These are phyloP conservation scores for Laspeyria flexula DNA, from an alignment of 2,888 invertebrate genomes.

Conservation along the genomic window DNA sequence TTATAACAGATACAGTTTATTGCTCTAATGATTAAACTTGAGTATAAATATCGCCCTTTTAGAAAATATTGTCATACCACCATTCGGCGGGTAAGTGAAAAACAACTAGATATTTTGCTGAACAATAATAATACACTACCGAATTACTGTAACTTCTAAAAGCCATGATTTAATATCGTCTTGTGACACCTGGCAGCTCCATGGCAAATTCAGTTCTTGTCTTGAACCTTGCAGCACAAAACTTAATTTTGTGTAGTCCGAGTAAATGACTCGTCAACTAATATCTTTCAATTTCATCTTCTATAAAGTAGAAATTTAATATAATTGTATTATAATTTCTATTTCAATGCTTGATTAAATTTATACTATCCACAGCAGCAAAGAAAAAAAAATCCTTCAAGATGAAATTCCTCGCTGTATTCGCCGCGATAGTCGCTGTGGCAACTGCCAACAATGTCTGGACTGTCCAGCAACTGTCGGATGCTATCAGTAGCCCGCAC, in stretches of 20 bases:
- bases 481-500: conserved; percentile 55
- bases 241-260: no score
- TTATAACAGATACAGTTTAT: conserved; percentile 38
- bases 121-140: no score
- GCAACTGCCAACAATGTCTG: conserved; percentile 45
- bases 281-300: no score
- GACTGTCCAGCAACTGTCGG: conserved; percentile 57
- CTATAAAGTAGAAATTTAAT: no score
- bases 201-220: no score
- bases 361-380: conserved; percentile 10
- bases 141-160: no score
- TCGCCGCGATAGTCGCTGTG: conserved; percentile 57
- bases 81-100: conserved; percentile 34
- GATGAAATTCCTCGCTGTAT: conserved; percentile 71
- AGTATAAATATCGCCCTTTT: conserved; percentile 36
- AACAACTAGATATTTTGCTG: background rate
- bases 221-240: no score
- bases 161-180: no score
- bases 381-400: conserved; percentile 37
- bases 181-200: no score
- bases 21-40: conserved; percentile 27
- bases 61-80: conserved; percentile 12
- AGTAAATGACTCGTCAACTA: no score
- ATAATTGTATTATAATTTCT: no score
- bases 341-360: background rate